These are phyloP conservation scores for Fragum fragum DNA, from an alignment of 2,888 invertebrate species.

Conservation along the genomic window DNA sequence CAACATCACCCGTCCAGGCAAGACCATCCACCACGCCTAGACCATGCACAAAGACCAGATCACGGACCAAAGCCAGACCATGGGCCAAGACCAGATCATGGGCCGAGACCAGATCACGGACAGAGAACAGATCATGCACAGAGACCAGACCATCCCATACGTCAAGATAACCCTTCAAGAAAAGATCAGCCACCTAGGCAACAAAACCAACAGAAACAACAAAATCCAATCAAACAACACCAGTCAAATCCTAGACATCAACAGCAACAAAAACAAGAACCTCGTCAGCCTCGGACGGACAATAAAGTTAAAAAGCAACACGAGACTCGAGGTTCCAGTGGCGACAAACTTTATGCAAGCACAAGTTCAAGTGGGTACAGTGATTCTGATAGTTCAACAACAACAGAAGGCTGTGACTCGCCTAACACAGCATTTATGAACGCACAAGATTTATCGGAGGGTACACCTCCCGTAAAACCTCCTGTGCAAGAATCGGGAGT, in stretches of 20 bases:
- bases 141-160: not conserved
- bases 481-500: not conserved
- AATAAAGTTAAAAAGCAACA: slow-evolving; percentile 13
- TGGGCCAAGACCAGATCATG: not conserved
- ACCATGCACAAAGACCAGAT: not conserved
- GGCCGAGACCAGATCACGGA: not conserved
- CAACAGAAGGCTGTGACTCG: slow-evolving; percentile 68
- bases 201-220: not conserved
- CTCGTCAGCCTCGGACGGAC: slow-evolving; percentile 24
- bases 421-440: slow-evolving; percentile 46
- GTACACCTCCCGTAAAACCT: not conserved
- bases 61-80: not conserved
- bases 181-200: not conserved
- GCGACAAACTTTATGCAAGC: slow-evolving; percentile 42
- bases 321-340: slow-evolving; percentile 11
- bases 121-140: not conserved
- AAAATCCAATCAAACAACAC: not conserved
- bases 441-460: slow-evolving; percentile 39
- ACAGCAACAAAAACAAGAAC: not conserved
- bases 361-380: slow-evolving; percentile 42
- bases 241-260: slow-evolving; percentile 3
- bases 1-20: not conserved
- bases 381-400: slow-evolving; percentile 52
- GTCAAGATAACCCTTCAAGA: not conserved
- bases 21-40: not conserved